Conservation (phyloP, 2,113 vertebrate genomes). For the Spilogale gracilis region DNA sequence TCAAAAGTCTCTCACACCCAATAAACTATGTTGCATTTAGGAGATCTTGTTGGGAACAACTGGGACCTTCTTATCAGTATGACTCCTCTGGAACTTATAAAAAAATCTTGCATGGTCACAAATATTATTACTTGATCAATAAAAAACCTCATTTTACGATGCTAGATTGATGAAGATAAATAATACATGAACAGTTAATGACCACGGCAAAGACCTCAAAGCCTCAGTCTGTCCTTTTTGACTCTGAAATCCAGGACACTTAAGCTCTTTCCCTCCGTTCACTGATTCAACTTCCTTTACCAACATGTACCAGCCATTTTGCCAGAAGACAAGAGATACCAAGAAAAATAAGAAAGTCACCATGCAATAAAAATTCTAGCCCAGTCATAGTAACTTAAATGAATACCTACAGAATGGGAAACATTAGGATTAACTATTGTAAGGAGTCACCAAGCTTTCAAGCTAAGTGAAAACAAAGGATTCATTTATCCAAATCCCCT, state of each 20-base stretch:
- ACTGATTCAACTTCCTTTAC: background rate
- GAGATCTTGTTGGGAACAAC: conserved; percentile 36
- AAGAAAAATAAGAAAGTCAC: conserved; percentile 11
- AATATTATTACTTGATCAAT: conserved; percentile 62
- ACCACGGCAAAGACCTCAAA: background rate
- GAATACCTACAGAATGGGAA: background rate
- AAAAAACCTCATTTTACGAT: conserved; percentile 64
- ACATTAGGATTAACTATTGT: background rate
- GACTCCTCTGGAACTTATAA: conserved; percentile 61
- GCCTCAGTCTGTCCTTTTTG: background rate
- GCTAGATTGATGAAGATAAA: conserved; percentile 38
- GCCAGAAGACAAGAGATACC: background rate
- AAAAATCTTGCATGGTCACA: conserved; percentile 18
- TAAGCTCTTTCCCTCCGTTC: background rate
- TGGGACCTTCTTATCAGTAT: conserved; percentile 23
- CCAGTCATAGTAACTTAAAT: background rate
- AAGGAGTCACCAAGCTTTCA: conserved; percentile 4
- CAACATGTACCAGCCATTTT: background rate
- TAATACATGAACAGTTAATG: conserved; percentile 45
- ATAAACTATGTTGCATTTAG: conserved; percentile 60
- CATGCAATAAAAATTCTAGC: background rate
- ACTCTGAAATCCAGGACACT: background rate
- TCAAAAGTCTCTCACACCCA: conserved; percentile 67
- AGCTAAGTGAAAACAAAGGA: background rate
- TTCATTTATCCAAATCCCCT: background rate